Evolutionary conservation across 2,797 vertebrate species (phyloP), one percentile per base, ranked within the genome.

Genomic region (Phoxinus dragarum): DNA sequence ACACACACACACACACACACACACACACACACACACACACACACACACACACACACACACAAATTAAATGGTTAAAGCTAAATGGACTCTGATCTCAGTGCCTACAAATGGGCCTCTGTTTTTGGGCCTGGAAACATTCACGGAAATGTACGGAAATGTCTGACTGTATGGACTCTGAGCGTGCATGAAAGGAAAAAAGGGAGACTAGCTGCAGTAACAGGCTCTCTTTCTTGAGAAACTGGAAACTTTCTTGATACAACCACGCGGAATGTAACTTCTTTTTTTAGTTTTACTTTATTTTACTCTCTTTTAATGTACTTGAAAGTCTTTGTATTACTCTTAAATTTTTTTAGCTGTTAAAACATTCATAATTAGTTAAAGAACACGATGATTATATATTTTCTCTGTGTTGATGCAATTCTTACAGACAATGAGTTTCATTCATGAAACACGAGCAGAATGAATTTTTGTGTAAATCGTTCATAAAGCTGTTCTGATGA

Each of bases 91-190:
- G 86, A 87, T 89, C 80, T 81, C 47, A 88, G 88, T 90, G 88
- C 90, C 83, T 72, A 88, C 88, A 91, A 92, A 89, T 81, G 86
- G 83, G 47, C 82, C 88, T 80, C 80, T 89, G 88, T 91, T 83
- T 83, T 27, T 90, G 82, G 71, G 79, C 56, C 72, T 90, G 89
- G 88, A 94, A 91, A 92, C 84, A 85, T 89, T 90, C 90, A 77
- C 27, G 82, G 52, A 91, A 91, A 91, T 91, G 74, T 89, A 89
- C 85, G 86, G 92, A 92, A 90, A 90, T 73, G 47, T 81, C 88
- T 67, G 75, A 47, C 86, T 86, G 87, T 80, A 86, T 90, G 85
- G 89, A 92, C 88, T 84, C 74, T 31, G 19, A 83, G 81, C 64
- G 36, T 79, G 54, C 59, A 71, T 75, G 38, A 89, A 87, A 88